phyloP scores from a whole-genome alignment of 2,888 invertebrate genomes.

The Hemistola chrysoprasaria region DNA sequence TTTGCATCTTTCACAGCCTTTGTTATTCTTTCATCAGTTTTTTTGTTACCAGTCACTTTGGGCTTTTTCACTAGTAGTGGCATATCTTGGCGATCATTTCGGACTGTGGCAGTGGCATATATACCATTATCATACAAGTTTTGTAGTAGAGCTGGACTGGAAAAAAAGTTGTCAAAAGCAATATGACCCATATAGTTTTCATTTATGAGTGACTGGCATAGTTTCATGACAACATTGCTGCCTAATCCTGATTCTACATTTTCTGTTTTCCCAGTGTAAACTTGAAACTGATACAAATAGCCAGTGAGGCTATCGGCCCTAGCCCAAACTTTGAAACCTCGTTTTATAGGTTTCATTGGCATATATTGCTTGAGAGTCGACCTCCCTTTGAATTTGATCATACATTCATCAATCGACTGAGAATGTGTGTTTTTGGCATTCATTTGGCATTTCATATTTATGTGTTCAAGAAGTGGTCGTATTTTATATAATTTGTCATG shows the following conservation, averaged over 20 bases:
- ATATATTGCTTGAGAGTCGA: constrained; percentile 27
- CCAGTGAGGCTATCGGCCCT: constrained; percentile 24
- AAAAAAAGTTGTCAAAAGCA: constrained; percentile 28
- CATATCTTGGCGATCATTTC: constrained; percentile 16
- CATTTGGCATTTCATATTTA: constrained; percentile 7
- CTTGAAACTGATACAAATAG: constrained; percentile 26
- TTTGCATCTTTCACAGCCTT: constrained; percentile 14
- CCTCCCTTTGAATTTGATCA: constrained; percentile 14
- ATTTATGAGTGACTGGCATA: constrained; percentile 14
- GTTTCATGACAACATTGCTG: constrained; percentile 23
- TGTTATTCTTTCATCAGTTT: constrained; percentile 13
- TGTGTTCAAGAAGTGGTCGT: constrained; percentile 3
- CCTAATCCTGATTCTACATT: constrained; percentile 21
- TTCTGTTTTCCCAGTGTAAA: constrained; percentile 28
- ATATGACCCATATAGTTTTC: constrained; percentile 12
- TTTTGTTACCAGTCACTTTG: constrained; percentile 18
- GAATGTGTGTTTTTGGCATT: constrained; percentile 21
- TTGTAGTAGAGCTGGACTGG: constrained; percentile 13
- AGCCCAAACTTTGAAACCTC: constrained; percentile 31
- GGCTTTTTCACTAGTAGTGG: constrained; percentile 18
- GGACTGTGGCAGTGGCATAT: constrained; percentile 9
- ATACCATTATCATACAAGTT: constrained; percentile 13
- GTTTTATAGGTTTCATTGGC: constrained; percentile 30
- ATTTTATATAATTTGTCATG: constrained; percentile 11
- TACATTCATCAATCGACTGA: constrained; percentile 10